These are phyloP conservation scores for Epistrophella euchroma DNA, from an alignment of 2,888 invertebrate genomes.

Conservation along the genomic window DNA sequence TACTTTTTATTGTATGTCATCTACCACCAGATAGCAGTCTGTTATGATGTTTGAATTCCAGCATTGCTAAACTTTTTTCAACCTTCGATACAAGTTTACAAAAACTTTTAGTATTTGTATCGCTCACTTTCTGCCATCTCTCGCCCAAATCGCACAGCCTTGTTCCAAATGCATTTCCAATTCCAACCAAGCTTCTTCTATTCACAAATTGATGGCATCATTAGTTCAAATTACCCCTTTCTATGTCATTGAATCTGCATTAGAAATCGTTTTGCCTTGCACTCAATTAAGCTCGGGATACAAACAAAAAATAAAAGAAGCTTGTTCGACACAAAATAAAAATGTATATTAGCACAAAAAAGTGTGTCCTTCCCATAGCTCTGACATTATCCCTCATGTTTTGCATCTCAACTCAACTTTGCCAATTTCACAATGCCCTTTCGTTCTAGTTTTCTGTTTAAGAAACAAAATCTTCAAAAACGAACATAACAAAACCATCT, in stretches of 20 bases:
- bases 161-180: conserved; percentile 31
- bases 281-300: conserved; percentile 57
- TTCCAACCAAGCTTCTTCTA: conserved; percentile 12
- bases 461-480: conserved; percentile 7
- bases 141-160: neutral
- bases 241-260: conserved; percentile 72
- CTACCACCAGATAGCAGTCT: no score
- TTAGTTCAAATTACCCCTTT: conserved; percentile 58
- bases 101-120: no score
- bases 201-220: conserved; percentile 59
- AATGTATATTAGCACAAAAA: neutral
- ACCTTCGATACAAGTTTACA: no score
- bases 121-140: neutral
- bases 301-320: neutral
- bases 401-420: conserved; percentile 57
- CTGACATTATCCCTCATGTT: conserved; percentile 29
- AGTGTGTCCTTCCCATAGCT: conserved; percentile 16
- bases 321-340: neutral
- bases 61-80: neutral
- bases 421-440: conserved; percentile 24
- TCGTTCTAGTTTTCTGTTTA: conserved; percentile 17
- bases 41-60: no score
- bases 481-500: neutral
- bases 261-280: conserved; percentile 70
- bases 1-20: no score